phyloP scores from a whole-genome alignment of 2,113 vertebrate genomes.

The Gallinago paraguaiae region DNA sequence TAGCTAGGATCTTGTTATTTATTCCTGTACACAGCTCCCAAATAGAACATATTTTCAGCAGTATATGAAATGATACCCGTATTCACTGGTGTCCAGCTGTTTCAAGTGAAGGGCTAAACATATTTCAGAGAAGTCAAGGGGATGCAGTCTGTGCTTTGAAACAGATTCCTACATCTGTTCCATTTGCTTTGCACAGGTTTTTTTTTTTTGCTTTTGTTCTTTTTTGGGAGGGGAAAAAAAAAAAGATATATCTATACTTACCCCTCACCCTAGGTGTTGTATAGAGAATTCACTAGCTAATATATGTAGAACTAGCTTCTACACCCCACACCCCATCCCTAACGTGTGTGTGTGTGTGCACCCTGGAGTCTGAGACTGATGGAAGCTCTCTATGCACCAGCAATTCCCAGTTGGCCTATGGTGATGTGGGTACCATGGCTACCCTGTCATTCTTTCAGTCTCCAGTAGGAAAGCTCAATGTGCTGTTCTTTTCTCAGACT shows the following conservation, averaged over 20 bases:
- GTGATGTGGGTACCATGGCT: background rate
- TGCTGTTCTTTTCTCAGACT: background rate
- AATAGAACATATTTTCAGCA: background rate
- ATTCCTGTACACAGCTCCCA: background rate
- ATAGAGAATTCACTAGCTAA: background rate
- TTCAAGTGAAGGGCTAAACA: background rate
- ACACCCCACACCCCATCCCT: background rate
- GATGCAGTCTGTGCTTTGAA: background rate
- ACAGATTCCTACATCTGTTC: background rate
- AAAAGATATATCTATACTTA: background rate
- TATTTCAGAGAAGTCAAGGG: slow-evolving; percentile 17
- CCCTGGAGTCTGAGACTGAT: background rate
- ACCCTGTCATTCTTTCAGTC: background rate
- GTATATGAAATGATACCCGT: slow-evolving; percentile 16
- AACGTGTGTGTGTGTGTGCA: background rate
- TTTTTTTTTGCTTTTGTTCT: background rate
- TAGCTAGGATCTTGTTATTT: slow-evolving; percentile 2
- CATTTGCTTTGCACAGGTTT: background rate
- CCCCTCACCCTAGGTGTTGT: accelerated
- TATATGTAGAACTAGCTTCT: background rate
- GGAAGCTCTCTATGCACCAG: background rate
- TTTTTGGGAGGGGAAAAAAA: background rate
- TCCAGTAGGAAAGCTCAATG: background rate
- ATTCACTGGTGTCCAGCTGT: slow-evolving; percentile 1
- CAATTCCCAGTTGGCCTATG: background rate